Evolutionary conservation across 1,140 invertebrate genomes (phyloP), one percentile per base, ranked within the genome.

Genomic region (Trichonephila clavipes): DNA sequence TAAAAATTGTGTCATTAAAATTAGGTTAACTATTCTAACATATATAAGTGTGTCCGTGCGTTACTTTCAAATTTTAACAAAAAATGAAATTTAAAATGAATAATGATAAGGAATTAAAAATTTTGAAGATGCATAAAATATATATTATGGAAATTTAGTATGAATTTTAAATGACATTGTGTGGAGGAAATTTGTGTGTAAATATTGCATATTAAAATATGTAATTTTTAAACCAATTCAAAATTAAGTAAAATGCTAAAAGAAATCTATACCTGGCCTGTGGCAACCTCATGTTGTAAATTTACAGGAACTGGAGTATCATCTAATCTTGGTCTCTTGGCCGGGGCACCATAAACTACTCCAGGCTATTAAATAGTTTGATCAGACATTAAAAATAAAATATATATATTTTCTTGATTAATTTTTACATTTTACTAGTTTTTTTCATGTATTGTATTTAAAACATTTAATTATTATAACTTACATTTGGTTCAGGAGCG

Each of bases 401-500:
- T 28, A 28, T n/a, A n/a, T n/a, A n/a, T n/a, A n/a, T n/a, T n/a
- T n/a, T n/a, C 12, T 69, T 69, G 16, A 14, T 69, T 16, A 69
- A 16, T 24, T 69, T 18, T 19, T 24, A 19, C 19, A 19, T 69
- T 69, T 21, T 16, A 24, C 7, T 69, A 69, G 8, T 66, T 18
- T n/a, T 21, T 21, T 69, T 28, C 28, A 24, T 16, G 34, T 40
- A 40, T 28, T 28, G 1, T 40, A 72, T 72, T 18, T 72, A 72
- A 72, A 0, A 28, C 7, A 21, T 24, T 24, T 72, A 24, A 24
- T 72, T 10, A 21, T 8, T 24, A 72, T 21, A 5, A 64, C 58
- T 40, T 61, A 59, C 58, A 88, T 62, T 44, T 61, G 85, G n/a
- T 51, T 81, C 69, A 24, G 85, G 58, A 12, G 66, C 95, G 21